Evolutionary conservation across 2,113 vertebrate species (phyloP).

Genomic region (Bubo bubo): DNA sequence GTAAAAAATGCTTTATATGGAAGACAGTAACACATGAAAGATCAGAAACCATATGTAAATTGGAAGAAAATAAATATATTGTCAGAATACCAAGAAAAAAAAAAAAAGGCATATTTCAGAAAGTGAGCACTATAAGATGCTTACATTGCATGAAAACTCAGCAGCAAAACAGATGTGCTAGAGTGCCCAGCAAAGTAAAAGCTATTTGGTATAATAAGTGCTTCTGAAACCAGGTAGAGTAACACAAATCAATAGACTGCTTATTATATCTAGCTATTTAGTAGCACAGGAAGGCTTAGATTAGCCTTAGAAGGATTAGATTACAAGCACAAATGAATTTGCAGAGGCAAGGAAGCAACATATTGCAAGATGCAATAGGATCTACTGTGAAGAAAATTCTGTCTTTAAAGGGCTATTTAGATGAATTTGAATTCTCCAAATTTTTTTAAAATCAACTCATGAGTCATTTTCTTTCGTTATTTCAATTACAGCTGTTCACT

Average conservation of each 20-base stretch:
- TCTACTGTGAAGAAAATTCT: neutral
- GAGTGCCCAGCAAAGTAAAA: neutral
- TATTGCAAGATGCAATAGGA: neutral
- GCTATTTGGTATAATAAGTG: neutral
- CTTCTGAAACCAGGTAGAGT: neutral
- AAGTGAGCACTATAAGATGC: neutral
- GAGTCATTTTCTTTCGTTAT: neutral
- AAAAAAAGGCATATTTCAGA: neutral
- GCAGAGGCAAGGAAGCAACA: neutral
- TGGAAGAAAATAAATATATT: neutral
- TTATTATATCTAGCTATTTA: neutral
- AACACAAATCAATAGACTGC: neutral
- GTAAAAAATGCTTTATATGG: neutral
- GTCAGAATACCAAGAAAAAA: neutral
- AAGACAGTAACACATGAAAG: neutral
- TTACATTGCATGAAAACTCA: conserved; percentile 18
- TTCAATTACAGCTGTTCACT: neutral
- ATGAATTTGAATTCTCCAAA: neutral
- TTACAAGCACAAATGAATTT: conserved; percentile 25
- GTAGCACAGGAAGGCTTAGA: neutral
- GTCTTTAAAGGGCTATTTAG: neutral
- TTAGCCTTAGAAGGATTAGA: neutral
- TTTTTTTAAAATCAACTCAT: neutral
- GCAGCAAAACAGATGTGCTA: neutral
- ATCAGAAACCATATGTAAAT: neutral